Percentiles rank a stretch among this genome's conserved stretches.
Conservation (phyloP, 2,888 invertebrate species). For the Habrosyne pyritoides region DNA sequence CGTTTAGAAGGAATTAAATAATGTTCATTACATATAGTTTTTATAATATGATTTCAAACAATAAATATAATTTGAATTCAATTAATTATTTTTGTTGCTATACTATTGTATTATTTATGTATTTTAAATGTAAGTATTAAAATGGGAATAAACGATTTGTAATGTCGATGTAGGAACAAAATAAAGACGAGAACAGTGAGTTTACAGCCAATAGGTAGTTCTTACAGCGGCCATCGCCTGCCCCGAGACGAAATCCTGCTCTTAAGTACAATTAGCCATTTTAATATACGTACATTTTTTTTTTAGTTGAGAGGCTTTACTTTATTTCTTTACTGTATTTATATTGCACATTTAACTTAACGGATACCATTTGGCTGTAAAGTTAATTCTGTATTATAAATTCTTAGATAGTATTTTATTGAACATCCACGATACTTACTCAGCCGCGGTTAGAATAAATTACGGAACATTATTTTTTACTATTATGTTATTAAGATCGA, state of each 20-base stretch:
- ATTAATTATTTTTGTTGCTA: constrained; percentile 40
- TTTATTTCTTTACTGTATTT: constrained; percentile 28
- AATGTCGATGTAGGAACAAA: constrained; percentile 50
- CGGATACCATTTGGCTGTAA: constrained; percentile 51
- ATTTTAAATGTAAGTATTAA: constrained; percentile 62
- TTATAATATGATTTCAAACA: constrained; percentile 37
- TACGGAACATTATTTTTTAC: not conserved
- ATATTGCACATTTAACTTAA: constrained; percentile 23
- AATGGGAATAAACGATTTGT: constrained; percentile 50
- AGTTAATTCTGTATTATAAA: constrained; percentile 30
- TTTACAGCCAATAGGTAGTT: constrained; percentile 53
- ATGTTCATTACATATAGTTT: constrained; percentile 2
- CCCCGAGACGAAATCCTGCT: constrained; percentile 12
- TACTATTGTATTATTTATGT: constrained; percentile 62
- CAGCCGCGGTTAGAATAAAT: not conserved
- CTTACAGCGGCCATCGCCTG: constrained; percentile 33
- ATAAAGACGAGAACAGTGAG: constrained; percentile 44
- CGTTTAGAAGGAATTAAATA: not conserved
- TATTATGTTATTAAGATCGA: not conserved
- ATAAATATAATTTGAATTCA: constrained; percentile 34
- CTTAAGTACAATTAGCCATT: constrained; percentile 45
- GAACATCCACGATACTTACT: constrained; percentile 7
- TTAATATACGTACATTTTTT: constrained; percentile 30
- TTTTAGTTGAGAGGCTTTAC: constrained; percentile 33
- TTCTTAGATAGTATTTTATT: constrained; percentile 19